Evolutionary conservation across 23 tunicate genomes (phyloP), one percentile per base, ranked within the genome.

Genomic region (Halocynthia aurantium): DNA sequence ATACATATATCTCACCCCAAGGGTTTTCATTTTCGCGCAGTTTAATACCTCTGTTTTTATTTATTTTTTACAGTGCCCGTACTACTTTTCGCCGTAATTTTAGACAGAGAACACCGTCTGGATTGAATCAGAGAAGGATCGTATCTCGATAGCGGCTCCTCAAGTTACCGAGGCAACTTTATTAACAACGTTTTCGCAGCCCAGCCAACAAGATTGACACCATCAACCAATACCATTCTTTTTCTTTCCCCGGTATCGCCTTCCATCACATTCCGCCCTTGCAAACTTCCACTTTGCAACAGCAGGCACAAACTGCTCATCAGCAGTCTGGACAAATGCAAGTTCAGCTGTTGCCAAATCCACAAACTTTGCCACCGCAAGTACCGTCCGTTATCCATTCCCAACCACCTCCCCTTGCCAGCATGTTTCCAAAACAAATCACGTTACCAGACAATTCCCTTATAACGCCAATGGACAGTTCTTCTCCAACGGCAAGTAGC

Each of bases 131-230:
- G 44, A 31, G 44, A 31, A 31, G 44, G 44, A 31, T 31, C 44
- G 44, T 31, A 31, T 31, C 44, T 31, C 44, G 44, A 31, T 31
- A 31, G 44, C 44, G 44, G 2, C 44, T 31, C 4, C 44, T 31
- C 44, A 31, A 31, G 44, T 31, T 31, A 31, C 44, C 4, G 44
- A 31, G 44, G 44, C 44, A 31, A 31, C 44, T 31, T 31, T 31
- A 31, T 31, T 31, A 31, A 31, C 44, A 31, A 31, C 44, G 4
- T 31, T 31, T 31, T 31, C 4, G 4, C 44, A 31, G 44, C 11
- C 77, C 85, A 72, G 57, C 78, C 50, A 78, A 51, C 85, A 81
- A 81, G 78, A 81, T 81, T 81, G 85, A 81, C 78, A 71, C 85
- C 78, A 57, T 81, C 55, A 55, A 57, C 66, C 76, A 72, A 13